A percentile compares a stretch with the other conserved stretches of the same genome.
Evolutionary conservation across 1,140 invertebrate species (phyloP).

Genomic region (Lordiphosa mommai): DNA sequence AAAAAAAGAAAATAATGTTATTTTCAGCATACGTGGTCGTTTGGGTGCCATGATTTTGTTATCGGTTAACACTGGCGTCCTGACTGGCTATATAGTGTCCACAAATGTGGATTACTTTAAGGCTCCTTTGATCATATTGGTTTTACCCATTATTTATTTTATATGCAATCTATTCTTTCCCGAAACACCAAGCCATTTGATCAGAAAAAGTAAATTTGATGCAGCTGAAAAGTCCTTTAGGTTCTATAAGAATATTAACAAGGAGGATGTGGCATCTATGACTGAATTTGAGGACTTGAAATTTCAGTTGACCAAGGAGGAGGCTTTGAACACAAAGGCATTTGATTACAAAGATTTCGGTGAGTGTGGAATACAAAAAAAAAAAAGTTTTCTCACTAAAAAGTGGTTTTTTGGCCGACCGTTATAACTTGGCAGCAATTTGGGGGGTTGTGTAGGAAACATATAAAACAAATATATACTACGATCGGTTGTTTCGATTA

Average conservation of each 20-base stretch:
- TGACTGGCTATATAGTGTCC: slow-evolving; percentile 87
- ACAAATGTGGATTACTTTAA: slow-evolving; percentile 83
- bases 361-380: slow-evolving; percentile 24
- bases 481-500: too few species aligned
- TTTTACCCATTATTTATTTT: slow-evolving; percentile 85
- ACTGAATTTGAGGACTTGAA: slow-evolving; percentile 49
- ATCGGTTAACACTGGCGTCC: slow-evolving; percentile 88
- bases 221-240: slow-evolving; percentile 84
- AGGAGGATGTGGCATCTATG: slow-evolving; percentile 22
- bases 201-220: slow-evolving; percentile 82
- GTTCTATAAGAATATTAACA: slow-evolving; percentile 60
- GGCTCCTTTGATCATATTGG: slow-evolving; percentile 84
- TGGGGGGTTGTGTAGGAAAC: too few species aligned
- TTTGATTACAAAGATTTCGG: slow-evolving; percentile 57
- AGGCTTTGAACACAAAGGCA: slow-evolving; percentile 11
- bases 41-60: slow-evolving; percentile 91
- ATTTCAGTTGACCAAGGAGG: slow-evolving; percentile 29
- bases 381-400: not conserved
- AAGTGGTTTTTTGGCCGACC: too few species aligned
- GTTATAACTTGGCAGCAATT: too few species aligned
- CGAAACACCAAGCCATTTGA: slow-evolving; percentile 88
- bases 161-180: slow-evolving; percentile 86
- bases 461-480: too few species aligned
- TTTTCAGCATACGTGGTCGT: slow-evolving; percentile 85
- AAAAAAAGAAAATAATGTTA: not conserved